phyloP scores from a whole-genome alignment of 2,888 invertebrate genomes.

The Clanis bilineata region DNA sequence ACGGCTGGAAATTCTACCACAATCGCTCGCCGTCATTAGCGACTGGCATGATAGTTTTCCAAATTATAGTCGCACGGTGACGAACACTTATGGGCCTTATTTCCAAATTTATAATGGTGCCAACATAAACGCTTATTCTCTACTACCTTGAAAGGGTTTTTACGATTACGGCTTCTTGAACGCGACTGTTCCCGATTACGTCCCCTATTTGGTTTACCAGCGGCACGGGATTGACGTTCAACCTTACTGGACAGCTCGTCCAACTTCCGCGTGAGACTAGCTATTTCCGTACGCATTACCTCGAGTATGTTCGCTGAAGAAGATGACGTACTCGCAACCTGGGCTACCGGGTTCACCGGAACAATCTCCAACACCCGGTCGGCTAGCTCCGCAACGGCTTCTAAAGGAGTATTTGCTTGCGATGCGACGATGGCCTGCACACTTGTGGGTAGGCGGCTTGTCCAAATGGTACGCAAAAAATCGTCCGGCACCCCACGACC shows the following conservation, averaged over 20 bases:
- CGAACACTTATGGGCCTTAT: neutral
- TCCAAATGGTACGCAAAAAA: constrained; percentile 25
- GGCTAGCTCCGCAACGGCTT: constrained; percentile 15
- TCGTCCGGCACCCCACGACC: constrained; percentile 23
- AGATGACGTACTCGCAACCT: neutral
- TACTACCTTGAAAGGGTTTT: too few relatives aligned
- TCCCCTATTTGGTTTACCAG: too few relatives aligned
- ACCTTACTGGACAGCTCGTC: neutral
- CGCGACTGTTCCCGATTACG: too few relatives aligned
- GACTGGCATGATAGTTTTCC: too few relatives aligned
- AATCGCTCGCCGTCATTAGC: too few relatives aligned
- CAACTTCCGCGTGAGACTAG: neutral
- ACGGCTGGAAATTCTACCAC: too few relatives aligned
- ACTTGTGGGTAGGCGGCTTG: constrained; percentile 21
- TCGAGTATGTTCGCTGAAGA: neutral
- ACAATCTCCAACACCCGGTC: constrained; percentile 15
- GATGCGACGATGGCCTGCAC: constrained; percentile 24
- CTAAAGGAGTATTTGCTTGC: constrained; percentile 17
- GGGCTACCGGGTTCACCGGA: neutral
- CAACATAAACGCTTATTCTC: neutral
- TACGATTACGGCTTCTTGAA: too few relatives aligned
- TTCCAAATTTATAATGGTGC: neutral
- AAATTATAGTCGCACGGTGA: too few relatives aligned
- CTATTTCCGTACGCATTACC: neutral
- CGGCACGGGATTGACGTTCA: too few relatives aligned